Evolutionary conservation across 2,888 invertebrate species (phyloP).

Genomic region (Pandemis cinnamomeana): DNA sequence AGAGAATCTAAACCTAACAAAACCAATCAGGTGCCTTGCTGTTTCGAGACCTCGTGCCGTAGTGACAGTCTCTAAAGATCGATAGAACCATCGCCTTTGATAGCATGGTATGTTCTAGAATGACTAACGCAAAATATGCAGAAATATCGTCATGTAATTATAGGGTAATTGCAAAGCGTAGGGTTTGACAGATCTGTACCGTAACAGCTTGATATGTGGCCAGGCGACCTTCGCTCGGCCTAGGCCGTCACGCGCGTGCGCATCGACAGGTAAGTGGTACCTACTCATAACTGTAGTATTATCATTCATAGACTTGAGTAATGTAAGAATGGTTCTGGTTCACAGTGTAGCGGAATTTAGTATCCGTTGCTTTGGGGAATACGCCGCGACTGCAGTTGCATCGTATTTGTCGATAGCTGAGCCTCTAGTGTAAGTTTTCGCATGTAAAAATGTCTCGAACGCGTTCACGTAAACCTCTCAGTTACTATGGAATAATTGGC

Average conservation of each 20-base stretch:
- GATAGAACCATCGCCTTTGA: no score
- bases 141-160: no score
- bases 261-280: conserved; percentile 36
- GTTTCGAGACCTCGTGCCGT: no score
- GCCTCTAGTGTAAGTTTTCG: no score
- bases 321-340: conserved; percentile 19
- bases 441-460: no score
- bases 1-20: no score
- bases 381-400: background rate
- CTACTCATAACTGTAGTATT: conserved; percentile 34
- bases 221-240: conserved; percentile 52
- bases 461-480: no score
- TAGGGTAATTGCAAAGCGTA: background rate
- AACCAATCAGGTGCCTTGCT: no score
- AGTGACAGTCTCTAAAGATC: no score
- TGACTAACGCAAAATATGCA: no score
- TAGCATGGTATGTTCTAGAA: no score
- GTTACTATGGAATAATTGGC: no score
- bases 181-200: conserved; percentile 17
- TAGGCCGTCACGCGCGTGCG: conserved; percentile 53
- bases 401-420: conserved; percentile 1
- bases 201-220: conserved; percentile 42
- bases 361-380: conserved; percentile 27
- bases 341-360: background rate
- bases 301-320: conserved; percentile 33